Evolutionary conservation across 2,888 invertebrate species (phyloP), one percentile per base, ranked within the genome.

Genomic region (Hirtodrosophila histrioides): DNA sequence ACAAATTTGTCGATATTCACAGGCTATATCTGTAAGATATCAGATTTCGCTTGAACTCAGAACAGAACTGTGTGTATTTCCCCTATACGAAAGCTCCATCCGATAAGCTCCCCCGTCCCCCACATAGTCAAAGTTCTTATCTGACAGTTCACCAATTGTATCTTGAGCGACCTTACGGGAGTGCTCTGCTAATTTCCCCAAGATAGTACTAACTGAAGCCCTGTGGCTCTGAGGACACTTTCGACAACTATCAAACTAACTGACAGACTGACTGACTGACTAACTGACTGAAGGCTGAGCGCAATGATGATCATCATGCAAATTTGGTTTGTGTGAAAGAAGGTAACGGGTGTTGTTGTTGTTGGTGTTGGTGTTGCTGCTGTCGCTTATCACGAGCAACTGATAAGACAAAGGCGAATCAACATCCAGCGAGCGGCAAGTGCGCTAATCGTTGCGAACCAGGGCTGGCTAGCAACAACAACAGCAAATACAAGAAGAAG

Each of bases 381-480:
- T 50, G 53, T 49, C 33, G 64, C 68, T 84, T 82, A 85, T 85
- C 82, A 63, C 61, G 58, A 65, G 67, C 64, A 61, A 63, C 75
- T 84, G 81, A 81, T 81, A 81, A 81, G 85, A 73, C 75, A 66
- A 63, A 51, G 53, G 55, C 61, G 41, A 64, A 41, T 60, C 56
- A 53, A 41, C 64, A 53, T 58, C 50, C 57, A 29, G 37, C 49
- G 62, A 31, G 31, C 31, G 66, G 75, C 80, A 81, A 81, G 81
- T 81, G 81, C 72, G 67, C 72, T 77, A 83, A 80, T 75, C 66
- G 67, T 58, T 69, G 55, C 48, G 40, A 75, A 68, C 84, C 84
- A 81, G 80, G 80, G 80, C 80, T 81, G 69, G 58, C 27, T 27
- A 27, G 6, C 27, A 27, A 55, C 62, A 44, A 73, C 69, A 63